Evolutionary conservation across 2,113 vertebrate species (phyloP).

Genomic region (Numenius arquata): DNA sequence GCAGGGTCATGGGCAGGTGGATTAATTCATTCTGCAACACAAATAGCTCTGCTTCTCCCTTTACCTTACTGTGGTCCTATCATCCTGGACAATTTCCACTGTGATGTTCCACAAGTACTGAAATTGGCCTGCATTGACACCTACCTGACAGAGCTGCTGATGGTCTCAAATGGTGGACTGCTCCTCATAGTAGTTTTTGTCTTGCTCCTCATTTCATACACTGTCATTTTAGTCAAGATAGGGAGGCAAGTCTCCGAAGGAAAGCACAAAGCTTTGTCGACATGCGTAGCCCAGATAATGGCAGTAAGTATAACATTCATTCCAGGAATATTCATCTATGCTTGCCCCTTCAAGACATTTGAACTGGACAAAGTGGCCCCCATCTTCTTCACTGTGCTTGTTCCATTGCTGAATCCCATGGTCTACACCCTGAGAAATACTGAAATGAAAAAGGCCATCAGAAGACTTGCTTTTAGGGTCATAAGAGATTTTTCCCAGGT

Average conservation of each 20-base stretch:
- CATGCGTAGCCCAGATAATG: not conserved
- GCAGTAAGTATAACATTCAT: not conserved
- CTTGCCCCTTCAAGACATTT: not conserved
- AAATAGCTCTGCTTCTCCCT: not conserved
- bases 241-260: not conserved
- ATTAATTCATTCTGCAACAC: not conserved
- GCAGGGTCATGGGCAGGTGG: not conserved
- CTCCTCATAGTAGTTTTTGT: not conserved
- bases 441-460: not conserved
- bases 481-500: not conserved
- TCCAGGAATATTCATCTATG: not conserved
- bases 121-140: not conserved
- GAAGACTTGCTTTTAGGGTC: not conserved
- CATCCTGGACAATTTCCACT: not conserved
- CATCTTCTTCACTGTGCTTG: not conserved
- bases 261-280: not conserved
- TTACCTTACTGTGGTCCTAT: not conserved
- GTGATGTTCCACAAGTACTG: not conserved
- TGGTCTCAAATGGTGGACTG: not conserved
- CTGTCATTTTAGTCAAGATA: not conserved
- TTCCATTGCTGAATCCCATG: not conserved
- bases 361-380: not conserved
- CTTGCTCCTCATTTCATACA: not conserved
- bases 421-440: not conserved
- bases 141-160: not conserved